Conservation (phyloP, 2,113 vertebrate species). For the Pseudorhombus dupliciocellatus region DNA sequence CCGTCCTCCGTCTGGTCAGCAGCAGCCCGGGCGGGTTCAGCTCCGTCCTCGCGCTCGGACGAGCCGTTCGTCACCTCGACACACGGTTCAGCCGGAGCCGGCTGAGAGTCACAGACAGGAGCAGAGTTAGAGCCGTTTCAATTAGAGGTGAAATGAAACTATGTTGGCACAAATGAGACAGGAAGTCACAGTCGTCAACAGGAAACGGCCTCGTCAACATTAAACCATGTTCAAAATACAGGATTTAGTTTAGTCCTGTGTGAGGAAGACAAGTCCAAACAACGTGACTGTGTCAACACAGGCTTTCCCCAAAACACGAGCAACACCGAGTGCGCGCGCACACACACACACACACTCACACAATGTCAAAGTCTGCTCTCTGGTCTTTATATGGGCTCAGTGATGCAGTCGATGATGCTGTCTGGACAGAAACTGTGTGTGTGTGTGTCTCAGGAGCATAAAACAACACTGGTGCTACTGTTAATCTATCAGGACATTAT, state of each 20-base stretch:
- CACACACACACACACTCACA: slow-evolving; percentile 12
- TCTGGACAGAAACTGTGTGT: slow-evolving; percentile 43
- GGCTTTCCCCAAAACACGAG: too few species aligned
- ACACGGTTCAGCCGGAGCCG: neutral
- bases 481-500: slow-evolving; percentile 50
- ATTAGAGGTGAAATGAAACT: too few species aligned
- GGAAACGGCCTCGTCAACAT: too few species aligned
- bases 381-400: slow-evolving; percentile 35
- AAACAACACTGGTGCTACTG: slow-evolving; percentile 33
- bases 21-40: neutral
- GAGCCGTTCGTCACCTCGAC: slow-evolving; percentile 16
- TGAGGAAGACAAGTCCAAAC: too few species aligned
- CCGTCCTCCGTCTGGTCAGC: slow-evolving; percentile 6
- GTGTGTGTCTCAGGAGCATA: neutral
- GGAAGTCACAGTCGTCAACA: too few species aligned
- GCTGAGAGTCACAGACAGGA: slow-evolving; percentile 14
- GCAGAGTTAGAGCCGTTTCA: too few species aligned
- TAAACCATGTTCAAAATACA: too few species aligned
- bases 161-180: too few species aligned
- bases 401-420: slow-evolving; percentile 41
- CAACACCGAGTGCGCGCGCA: neutral
- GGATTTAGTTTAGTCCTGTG: too few species aligned
- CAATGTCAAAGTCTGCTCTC: neutral
- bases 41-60: slow-evolving; percentile 10
- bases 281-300: too few species aligned